Evolutionary conservation across 2,113 vertebrate genomes (phyloP), one percentile per base, ranked within the genome.

Genomic region (Heliornis fulica): DNA sequence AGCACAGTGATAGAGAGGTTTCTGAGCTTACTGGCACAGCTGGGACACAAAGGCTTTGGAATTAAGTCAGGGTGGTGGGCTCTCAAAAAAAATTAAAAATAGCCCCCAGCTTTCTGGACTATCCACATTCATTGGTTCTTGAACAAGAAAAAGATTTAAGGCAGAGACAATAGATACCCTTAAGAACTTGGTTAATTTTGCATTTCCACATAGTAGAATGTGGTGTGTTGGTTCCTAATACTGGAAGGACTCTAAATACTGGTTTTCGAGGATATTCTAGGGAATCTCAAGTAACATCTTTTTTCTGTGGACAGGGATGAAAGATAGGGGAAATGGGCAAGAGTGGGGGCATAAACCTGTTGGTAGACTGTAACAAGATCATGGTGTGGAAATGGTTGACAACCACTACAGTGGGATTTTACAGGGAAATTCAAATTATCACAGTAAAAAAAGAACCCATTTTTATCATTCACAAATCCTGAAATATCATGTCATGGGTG

Each of bases 401-500:
- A 89, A 78, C 76, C 64, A 59, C 71, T 78, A 34, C 60, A 95
- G 51, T 78, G 83, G 56, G 72, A 93, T 95, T 95, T 95, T 92
- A 81, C 64, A 83, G 80, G 64, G 91, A 96, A 95, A 93, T 90
- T 56, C 0, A 0, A 90, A 95, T 94, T 94, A 83, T 93, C 86
- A 68, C 94, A 87, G 83, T 90, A 83, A 89, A 90, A 90, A 92
- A 66, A 59, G 16, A 56, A 14, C 23, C 41, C 78, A 51, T 80
- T 95, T 94, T 91, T 94, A n/a, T 85, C 51, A 88, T 90, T 94
- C 65, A 8, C 46, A 43, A 54, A 59, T 91, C 74, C 92, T 91
- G 87, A 95, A 96, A 96, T 89, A 95, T 74, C 70, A 74, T 78
- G 87, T 64, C 87, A 94, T 86, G 93, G 38, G 22, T 90, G 71